phyloP scores from a whole-genome alignment of 2,797 vertebrate species.

The Perodicticus potto region DNA sequence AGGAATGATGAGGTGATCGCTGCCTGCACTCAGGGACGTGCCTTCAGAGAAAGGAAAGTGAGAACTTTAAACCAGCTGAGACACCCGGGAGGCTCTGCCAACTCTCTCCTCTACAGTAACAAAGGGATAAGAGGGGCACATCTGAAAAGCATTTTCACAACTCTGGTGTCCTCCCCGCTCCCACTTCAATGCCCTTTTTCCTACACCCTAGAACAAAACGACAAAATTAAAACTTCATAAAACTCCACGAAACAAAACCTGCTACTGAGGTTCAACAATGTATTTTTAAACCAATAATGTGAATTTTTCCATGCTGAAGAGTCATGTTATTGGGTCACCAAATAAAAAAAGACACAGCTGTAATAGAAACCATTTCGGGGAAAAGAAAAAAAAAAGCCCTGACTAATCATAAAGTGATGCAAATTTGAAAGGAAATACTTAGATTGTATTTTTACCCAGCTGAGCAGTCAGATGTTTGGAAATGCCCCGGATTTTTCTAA shows the following conservation, averaged over 20 bases:
- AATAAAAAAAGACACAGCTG: slow-evolving; percentile 76
- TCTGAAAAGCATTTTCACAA: slow-evolving; percentile 47
- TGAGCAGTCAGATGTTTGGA: slow-evolving; percentile 86
- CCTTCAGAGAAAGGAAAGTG: slow-evolving; percentile 47
- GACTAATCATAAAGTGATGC: slow-evolving; percentile 84
- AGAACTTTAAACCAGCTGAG: slow-evolving; percentile 53
- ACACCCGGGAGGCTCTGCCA: not conserved
- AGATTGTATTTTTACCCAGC: slow-evolving; percentile 84
- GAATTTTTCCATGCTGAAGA: slow-evolving; percentile 80
- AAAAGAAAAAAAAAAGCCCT: slow-evolving; percentile 26
- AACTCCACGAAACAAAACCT: slow-evolving; percentile 61
- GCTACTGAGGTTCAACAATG: not conserved
- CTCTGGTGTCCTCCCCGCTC: slow-evolving; percentile 21
- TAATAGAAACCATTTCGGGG: slow-evolving; percentile 83
- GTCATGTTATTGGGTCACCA: slow-evolving; percentile 80
- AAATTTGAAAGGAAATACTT: slow-evolving; percentile 87
- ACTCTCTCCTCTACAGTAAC: not conserved
- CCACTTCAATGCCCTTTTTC: slow-evolving; percentile 3
- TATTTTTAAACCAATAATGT: slow-evolving; percentile 76
- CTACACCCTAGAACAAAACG: not conserved
- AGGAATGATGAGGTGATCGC: not conserved
- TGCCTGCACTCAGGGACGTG: not conserved
- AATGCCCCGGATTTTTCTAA: slow-evolving; percentile 83
- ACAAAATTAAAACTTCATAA: not conserved
- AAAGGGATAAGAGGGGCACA: slow-evolving; percentile 28